phyloP scores from a whole-genome alignment of 1,140 invertebrate genomes.

The Gryon sp. region DNA sequence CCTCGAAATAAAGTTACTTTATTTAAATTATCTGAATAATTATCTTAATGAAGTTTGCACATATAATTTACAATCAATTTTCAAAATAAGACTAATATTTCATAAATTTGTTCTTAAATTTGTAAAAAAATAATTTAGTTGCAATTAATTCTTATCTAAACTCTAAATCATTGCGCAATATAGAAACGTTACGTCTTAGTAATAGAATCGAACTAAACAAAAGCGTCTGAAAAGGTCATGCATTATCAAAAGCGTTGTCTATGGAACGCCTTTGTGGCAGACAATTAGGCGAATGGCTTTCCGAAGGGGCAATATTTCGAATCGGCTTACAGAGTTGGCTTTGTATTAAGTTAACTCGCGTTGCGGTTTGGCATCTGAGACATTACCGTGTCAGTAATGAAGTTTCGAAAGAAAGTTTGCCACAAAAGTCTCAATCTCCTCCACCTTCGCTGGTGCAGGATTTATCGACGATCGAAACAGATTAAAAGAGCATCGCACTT shows the following conservation, averaged over 20 bases:
- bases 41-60: no score
- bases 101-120: no score
- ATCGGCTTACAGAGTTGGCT: slow-evolving; percentile 73
- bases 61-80: no score
- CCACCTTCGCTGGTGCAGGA: no score
- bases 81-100: no score
- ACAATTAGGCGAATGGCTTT: slow-evolving; percentile 75
- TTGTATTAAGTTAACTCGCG: slow-evolving; percentile 69
- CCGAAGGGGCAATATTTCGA: slow-evolving; percentile 69
- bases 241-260: slow-evolving; percentile 18
- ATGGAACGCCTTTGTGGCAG: slow-evolving; percentile 37
- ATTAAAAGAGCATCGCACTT: slow-evolving; percentile 46
- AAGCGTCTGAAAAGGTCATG: slow-evolving; percentile 5
- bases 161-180: neutral
- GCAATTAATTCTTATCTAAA: no score
- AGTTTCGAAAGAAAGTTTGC: slow-evolving; percentile 61
- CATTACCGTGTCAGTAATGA: slow-evolving; percentile 54
- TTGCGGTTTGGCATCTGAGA: slow-evolving; percentile 66
- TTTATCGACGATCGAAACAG: slow-evolving; percentile 55
- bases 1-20: no score
- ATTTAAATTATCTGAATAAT: no score
- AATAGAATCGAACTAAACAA: neutral
- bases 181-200: neutral
- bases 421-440: neutral
- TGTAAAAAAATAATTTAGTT: no score